phyloP scores from a whole-genome alignment of 2,797 vertebrate genomes.

The Ficedula albicollis region DNA sequence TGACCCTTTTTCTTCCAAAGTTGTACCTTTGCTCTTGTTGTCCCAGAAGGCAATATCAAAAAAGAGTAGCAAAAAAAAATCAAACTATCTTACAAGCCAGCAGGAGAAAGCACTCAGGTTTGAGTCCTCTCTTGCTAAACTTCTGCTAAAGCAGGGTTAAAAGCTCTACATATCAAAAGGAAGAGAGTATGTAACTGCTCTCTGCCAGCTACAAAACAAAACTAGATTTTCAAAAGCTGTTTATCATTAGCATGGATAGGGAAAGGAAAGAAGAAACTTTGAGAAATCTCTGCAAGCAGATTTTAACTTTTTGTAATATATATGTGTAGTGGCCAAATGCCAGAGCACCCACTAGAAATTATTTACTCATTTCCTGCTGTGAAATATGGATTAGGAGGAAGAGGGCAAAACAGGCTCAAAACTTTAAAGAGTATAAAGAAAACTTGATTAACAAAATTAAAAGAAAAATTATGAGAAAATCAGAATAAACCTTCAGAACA shows the following conservation, averaged over 20 bases:
- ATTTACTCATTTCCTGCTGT: too few relatives aligned
- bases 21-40: neutral
- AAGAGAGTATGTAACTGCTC: neutral
- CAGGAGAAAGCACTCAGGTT: neutral
- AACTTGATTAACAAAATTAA: too few relatives aligned
- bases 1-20: neutral
- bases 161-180: neutral
- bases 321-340: too few relatives aligned
- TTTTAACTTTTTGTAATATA: neutral
- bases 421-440: too few relatives aligned
- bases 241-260: neutral
- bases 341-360: too few relatives aligned
- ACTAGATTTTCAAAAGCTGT: neutral
- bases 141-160: neutral
- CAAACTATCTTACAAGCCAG: neutral
- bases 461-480: too few relatives aligned
- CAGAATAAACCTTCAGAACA: too few relatives aligned
- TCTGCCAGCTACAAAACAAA: neutral
- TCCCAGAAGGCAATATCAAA: neutral
- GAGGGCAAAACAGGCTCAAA: too few relatives aligned
- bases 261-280: neutral
- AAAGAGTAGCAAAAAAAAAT: neutral
- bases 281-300: neutral
- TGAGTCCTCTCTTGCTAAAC: neutral
- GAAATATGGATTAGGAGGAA: too few relatives aligned